Percentiles rank a stretch among this genome's conserved stretches.
Evolutionary conservation across 2,888 invertebrate species (phyloP).

Genomic region (Uloborus plumipes): DNA sequence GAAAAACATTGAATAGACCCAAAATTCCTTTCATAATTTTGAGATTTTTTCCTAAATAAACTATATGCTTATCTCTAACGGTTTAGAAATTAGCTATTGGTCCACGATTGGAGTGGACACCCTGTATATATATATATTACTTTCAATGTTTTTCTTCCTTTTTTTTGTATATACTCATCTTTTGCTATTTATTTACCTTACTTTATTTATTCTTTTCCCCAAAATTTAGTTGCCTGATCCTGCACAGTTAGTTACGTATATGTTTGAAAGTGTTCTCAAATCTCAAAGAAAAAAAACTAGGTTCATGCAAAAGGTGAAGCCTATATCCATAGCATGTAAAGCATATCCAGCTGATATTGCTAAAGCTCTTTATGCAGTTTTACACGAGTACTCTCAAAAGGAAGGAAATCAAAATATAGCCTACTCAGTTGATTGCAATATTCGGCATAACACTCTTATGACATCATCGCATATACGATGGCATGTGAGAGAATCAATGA

Average conservation of each 20-base stretch:
- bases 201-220: conserved; percentile 33
- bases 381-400: conserved; percentile 73
- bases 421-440: conserved; percentile 69
- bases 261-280: conserved; percentile 80
- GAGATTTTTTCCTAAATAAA: no score
- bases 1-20: no score
- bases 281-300: conserved; percentile 81
- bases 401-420: conserved; percentile 28
- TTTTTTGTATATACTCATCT: no score
- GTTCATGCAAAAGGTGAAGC: conserved; percentile 83
- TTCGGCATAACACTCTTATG: conserved; percentile 82
- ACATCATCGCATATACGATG: conserved; percentile 80
- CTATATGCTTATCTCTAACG: no score
- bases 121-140: no score
- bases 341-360: conserved; percentile 84
- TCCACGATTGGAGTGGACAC: no score
- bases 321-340: conserved; percentile 85
- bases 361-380: conserved; percentile 77
- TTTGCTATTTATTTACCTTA: not conserved
- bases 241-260: conserved; percentile 78
- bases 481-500: conserved; percentile 67
- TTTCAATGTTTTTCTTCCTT: no score
- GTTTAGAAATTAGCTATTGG: no score
- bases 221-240: conserved; percentile 78
- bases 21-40: no score